A percentile compares a stretch with the other conserved stretches of the same genome.
These are phyloP conservation scores for Xestia ashworthii DNA, from an alignment of 2,888 invertebrate genomes.

Conservation along the genomic window DNA sequence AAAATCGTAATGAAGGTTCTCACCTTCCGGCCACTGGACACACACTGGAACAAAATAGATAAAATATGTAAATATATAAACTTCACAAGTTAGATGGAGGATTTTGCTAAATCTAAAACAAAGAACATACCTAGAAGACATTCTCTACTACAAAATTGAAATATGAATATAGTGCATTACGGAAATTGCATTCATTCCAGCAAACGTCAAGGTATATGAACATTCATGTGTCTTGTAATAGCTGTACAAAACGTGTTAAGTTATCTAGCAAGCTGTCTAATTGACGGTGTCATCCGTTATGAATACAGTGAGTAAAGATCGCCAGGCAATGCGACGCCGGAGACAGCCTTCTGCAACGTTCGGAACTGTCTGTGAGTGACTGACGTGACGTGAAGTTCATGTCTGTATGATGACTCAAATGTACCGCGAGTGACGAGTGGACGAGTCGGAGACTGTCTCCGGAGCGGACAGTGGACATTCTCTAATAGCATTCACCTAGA, in stretches of 20 bases:
- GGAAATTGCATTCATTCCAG: slow-evolving; percentile 84
- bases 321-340: slow-evolving; percentile 81
- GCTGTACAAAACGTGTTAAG: slow-evolving; percentile 73
- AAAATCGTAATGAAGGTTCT: slow-evolving; percentile 78
- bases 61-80: slow-evolving; percentile 48
- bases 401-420: slow-evolving; percentile 31
- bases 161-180: slow-evolving; percentile 82
- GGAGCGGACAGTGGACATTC: slow-evolving; percentile 83
- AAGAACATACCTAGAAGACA: slow-evolving; percentile 83
- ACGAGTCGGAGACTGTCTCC: slow-evolving; percentile 79
- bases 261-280: slow-evolving; percentile 84
- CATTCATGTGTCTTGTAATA: slow-evolving; percentile 71
- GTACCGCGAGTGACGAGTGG: slow-evolving; percentile 43
- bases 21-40: slow-evolving; percentile 98
- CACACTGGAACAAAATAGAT: slow-evolving; percentile 94
- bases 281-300: slow-evolving; percentile 77
- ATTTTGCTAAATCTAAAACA: slow-evolving; percentile 77
- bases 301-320: slow-evolving; percentile 69
- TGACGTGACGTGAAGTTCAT: slow-evolving; percentile 40
- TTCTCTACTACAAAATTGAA: slow-evolving; percentile 86
- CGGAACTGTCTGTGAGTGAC: slow-evolving; percentile 33
- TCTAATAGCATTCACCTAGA: slow-evolving; percentile 89
- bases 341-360: slow-evolving; percentile 77
- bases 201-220: slow-evolving; percentile 77
- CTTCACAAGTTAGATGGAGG: slow-evolving; percentile 18